Percentiles rank a stretch among this genome's conserved stretches.
phyloP scores from a whole-genome alignment of 2,888 invertebrate species.

The Alentia gelatinosa region DNA sequence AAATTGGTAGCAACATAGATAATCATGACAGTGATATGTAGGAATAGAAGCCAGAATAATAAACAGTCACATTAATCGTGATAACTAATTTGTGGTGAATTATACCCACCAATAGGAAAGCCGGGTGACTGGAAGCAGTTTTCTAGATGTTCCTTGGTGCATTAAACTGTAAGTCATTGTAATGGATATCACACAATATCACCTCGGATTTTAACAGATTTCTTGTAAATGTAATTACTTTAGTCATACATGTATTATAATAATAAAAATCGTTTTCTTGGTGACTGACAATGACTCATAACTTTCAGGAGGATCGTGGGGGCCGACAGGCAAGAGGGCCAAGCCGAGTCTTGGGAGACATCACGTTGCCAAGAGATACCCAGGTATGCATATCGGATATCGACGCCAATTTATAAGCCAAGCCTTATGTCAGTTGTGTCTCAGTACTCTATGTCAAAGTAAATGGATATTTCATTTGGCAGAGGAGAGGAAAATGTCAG shows the following conservation, averaged over 20 bases:
- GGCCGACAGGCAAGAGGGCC: background rate
- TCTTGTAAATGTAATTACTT: background rate
- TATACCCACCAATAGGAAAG: no score
- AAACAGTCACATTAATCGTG: no score
- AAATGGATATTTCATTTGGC: background rate
- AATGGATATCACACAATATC: no score
- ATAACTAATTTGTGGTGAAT: no score
- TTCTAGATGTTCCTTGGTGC: background rate
- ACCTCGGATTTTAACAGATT: no score
- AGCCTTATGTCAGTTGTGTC: background rate
- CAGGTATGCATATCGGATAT: background rate
- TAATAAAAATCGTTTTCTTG: background rate
- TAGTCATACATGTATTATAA: background rate
- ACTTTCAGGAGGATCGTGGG: background rate
- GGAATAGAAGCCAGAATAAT: no score
- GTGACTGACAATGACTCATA: background rate
- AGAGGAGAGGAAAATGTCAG: background rate
- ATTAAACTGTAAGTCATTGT: no score
- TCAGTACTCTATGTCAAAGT: background rate
- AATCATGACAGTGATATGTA: no score
- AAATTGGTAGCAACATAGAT: no score
- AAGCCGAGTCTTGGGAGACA: background rate
- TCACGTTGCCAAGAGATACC: background rate
- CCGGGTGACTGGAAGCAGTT: background rate
- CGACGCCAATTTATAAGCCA: background rate